Conservation (phyloP, 2,888 invertebrate genomes). For the Epinotia ramella region DNA sequence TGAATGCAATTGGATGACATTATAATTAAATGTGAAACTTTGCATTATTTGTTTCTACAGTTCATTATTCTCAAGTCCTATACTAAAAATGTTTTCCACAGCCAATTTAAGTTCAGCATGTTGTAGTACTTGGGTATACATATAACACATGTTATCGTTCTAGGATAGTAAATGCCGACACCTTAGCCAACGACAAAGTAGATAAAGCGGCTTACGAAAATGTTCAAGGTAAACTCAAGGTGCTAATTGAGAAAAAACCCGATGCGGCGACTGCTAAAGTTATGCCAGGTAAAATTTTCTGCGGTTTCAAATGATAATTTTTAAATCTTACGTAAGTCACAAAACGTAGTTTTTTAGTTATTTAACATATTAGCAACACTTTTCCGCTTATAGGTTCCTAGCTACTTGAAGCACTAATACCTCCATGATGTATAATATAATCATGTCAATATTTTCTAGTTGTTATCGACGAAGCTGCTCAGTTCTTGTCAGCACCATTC, state of each 20-base stretch:
- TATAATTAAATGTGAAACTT: too few relatives aligned
- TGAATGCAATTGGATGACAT: too few relatives aligned
- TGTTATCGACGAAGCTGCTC: constrained; percentile 66
- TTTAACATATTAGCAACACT: too few relatives aligned
- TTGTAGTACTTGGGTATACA: not conserved
- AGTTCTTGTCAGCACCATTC: constrained; percentile 63
- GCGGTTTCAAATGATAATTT: not conserved
- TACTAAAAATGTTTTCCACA: too few relatives aligned
- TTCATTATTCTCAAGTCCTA: too few relatives aligned
- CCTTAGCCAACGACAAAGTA: constrained; percentile 60
- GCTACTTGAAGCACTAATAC: too few relatives aligned
- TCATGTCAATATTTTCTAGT: constrained; percentile 53
- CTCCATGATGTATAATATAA: not conserved
- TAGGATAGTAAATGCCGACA: constrained; percentile 61
- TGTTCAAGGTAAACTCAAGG: constrained; percentile 62
- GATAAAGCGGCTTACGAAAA: constrained; percentile 61
- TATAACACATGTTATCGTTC: constrained; percentile 26
- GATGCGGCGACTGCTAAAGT: constrained; percentile 53
- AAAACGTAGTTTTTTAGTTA: too few relatives aligned
- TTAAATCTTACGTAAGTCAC: too few relatives aligned
- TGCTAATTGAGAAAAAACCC: constrained; percentile 57
- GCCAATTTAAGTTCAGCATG: too few relatives aligned
- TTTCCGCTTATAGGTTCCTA: too few relatives aligned
- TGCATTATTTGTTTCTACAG: too few relatives aligned
- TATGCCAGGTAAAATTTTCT: constrained; percentile 59